Evolutionary conservation across 1,140 invertebrate genomes (phyloP).

Genomic region (Neelides sp.): DNA sequence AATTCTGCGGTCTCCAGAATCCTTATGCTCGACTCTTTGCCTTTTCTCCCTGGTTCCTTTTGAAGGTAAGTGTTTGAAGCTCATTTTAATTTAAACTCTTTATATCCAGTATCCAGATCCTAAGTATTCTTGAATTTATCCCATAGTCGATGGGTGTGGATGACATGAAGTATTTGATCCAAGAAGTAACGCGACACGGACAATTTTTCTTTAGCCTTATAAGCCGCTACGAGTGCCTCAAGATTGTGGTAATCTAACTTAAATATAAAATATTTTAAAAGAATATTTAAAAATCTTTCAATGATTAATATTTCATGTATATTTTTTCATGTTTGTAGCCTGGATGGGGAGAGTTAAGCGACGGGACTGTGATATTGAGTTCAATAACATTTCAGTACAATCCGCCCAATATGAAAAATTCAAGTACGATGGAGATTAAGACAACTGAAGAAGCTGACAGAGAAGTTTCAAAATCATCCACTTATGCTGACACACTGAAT

Average conservation of each 20-base stretch:
- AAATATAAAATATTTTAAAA: not conserved
- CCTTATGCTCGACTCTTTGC: constrained; percentile 13
- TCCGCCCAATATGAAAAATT: constrained; percentile 14
- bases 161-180: constrained; percentile 13
- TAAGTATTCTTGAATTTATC: not conserved
- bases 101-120: not conserved
- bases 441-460: not conserved
- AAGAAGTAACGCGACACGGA: constrained; percentile 20
- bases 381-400: constrained; percentile 28
- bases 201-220: constrained; percentile 24
- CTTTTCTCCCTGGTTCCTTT: constrained; percentile 28
- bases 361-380: constrained; percentile 21
- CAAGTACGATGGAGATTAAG: not conserved
- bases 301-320: not conserved
- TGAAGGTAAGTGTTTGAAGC: constrained; percentile 15
- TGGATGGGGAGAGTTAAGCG: constrained; percentile 25
- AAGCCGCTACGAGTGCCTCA: constrained; percentile 19
- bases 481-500: constrained; percentile 29
- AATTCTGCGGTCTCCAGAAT: constrained; percentile 19
- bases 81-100: not conserved
- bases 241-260: constrained; percentile 20
- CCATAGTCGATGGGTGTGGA: constrained; percentile 20
- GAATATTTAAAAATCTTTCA: constrained; percentile 3
- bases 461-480: not conserved
- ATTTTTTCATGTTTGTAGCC: constrained; percentile 17